Conservation (phyloP, 2,113 vertebrate species). For the Mesembrinibis cayennensis region DNA sequence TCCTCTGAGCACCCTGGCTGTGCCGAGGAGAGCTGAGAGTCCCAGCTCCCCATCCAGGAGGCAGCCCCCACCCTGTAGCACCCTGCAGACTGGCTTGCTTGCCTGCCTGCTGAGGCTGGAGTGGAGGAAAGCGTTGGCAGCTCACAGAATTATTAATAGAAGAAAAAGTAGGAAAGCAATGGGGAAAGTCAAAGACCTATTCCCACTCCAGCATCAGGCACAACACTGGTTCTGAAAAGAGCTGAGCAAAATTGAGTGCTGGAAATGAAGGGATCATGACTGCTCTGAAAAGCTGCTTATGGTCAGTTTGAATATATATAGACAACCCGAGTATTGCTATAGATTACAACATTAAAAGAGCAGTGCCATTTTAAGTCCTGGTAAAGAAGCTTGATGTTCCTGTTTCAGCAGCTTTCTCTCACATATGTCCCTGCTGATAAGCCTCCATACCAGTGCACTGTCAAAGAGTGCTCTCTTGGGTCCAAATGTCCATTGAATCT, state of each 20-base stretch:
- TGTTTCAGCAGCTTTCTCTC: background rate
- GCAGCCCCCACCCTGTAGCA: background rate
- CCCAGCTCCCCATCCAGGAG: background rate
- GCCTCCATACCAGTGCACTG: background rate
- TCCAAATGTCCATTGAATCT: background rate
- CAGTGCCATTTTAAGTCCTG: background rate
- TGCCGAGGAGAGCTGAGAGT: background rate
- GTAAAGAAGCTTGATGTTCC: background rate
- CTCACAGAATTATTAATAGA: background rate
- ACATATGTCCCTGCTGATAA: background rate
- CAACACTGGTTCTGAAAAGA: background rate
- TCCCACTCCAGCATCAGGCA: background rate
- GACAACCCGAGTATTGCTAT: background rate
- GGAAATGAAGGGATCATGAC: accelerated
- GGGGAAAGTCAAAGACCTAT: background rate
- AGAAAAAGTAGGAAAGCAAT: background rate
- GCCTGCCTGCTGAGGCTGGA: background rate
- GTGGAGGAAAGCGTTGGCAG: background rate
- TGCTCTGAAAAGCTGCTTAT: background rate
- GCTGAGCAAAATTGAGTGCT: background rate
- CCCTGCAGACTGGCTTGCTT: background rate
- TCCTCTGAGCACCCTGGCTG: background rate
- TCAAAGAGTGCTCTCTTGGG: background rate
- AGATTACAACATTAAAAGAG: background rate
- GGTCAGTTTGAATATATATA: background rate